phyloP scores from a whole-genome alignment of 2,797 vertebrate genomes.

The Phaenicophaeus curvirostris region DNA sequence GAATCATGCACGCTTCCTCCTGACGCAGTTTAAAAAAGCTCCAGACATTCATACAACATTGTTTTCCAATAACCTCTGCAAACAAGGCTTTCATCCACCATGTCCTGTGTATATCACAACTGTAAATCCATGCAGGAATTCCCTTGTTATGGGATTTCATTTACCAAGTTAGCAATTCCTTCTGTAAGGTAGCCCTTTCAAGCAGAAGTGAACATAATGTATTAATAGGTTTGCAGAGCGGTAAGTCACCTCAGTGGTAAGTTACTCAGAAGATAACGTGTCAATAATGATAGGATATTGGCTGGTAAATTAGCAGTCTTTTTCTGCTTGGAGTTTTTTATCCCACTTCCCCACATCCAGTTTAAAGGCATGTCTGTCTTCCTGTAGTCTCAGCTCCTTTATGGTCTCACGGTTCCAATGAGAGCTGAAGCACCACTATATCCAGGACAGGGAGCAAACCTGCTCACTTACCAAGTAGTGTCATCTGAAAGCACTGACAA shows the following conservation, averaged over 20 bases:
- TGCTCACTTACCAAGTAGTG: rapidly evolving
- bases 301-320: neutral
- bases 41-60: neutral
- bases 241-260: rapidly evolving
- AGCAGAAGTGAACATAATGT: neutral
- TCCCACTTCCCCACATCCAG: neutral
- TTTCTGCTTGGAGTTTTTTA: neutral
- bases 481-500: neutral
- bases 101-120: rapidly evolving
- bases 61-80: neutral
- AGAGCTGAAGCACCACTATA: neutral
- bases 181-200: neutral
- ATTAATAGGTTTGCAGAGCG: neutral
- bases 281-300: rapidly evolving
- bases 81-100: rapidly evolving
- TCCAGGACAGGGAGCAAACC: no score
- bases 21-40: neutral
- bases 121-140: rapidly evolving
- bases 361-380: neutral
- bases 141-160: neutral
- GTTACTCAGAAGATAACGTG: neutral
- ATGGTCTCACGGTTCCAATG: rapidly evolving
- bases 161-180: neutral
- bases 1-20: neutral
- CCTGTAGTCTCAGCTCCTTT: no score